Conservation (phyloP, 2,113 vertebrate genomes). For the Oceanites oceanicus region DNA sequence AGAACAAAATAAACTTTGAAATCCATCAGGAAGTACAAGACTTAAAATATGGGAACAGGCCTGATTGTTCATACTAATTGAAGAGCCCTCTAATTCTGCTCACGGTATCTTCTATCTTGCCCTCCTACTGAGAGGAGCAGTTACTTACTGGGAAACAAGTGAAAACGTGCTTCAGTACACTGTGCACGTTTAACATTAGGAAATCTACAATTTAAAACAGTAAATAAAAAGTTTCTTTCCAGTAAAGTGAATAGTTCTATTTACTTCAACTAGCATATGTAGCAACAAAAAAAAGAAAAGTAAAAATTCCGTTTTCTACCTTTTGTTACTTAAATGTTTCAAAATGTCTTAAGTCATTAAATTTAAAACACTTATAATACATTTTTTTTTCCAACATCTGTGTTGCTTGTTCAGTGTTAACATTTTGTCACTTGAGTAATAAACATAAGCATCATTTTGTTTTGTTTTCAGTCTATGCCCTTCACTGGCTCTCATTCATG, state of each 20-base stretch:
- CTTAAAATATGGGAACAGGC: neutral
- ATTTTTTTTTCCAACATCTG: neutral
- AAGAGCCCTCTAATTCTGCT: neutral
- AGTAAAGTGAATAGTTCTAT: neutral
- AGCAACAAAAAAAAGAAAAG: neutral
- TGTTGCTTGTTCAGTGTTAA: neutral
- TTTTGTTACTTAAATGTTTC: neutral
- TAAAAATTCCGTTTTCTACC: neutral
- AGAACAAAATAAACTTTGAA: slow-evolving; percentile 36
- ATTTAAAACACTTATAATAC: neutral
- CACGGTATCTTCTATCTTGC: neutral
- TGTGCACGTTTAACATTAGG: neutral
- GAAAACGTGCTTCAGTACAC: neutral
- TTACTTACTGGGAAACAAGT: neutral
- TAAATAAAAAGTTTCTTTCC: neutral
- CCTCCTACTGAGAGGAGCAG: neutral
- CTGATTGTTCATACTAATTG: slow-evolving; percentile 1
- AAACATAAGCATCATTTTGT: neutral
- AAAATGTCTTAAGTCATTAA: neutral
- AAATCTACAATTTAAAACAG: neutral
- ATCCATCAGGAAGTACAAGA: slow-evolving; percentile 23
- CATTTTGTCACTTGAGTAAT: neutral
- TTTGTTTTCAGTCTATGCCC: neutral
- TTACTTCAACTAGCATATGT: neutral
- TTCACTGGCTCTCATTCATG: neutral